Base-by-base conservation (phyloP, 2,113 vertebrate species). In the Mohoua ochrocephala region DNA sequence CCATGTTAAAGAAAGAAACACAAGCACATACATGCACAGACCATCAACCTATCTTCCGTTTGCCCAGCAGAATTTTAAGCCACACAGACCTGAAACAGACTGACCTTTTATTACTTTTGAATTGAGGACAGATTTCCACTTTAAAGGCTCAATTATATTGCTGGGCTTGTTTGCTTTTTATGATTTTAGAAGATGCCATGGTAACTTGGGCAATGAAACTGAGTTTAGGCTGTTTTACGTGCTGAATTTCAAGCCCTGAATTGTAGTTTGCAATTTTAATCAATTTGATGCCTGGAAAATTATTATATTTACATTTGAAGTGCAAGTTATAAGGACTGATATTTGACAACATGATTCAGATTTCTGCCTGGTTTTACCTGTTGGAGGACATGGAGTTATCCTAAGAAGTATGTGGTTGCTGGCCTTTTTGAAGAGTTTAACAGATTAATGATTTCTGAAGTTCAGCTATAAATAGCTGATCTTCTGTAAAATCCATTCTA, bases 41-140 rank as follows among this genome's bases (percentile, higher is more conserved):
- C 37, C 44, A 53, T 68, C 69, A 82, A 87, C 10, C 0, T 54
- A 52, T 81, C 79, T 82, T 94, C 60, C 23, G 21, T 50, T 31
- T 5, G 4, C 88, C 56, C 56, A 78, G 47, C 68, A 89, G 54
- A 83, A 91, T 91, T 97, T 96, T 87, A 96, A 95, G 85, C 73
- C 67, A 93, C 63, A n/a, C 41, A 94, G 54, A 89, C 75, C 77
- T 87, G 93, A 98, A 96, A 93, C 54, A 96, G 91, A 94, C 50
- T 97, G 95, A 96, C 91, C 84, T 98, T 97, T 97, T 94, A 96
- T 95, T 94, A 89, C 85, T 96, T 97, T 75, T 96, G 95, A 97
- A 96, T 91, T 93, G 94, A 97, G 77, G 89, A 96, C 75, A 94
- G 82, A 65, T 96, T 94, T 95, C 73, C 70, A 54, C 54, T 96